A percentile compares a stretch with the other conserved stretches of the same genome.
Evolutionary conservation across 2,113 vertebrate genomes (phyloP).

Genomic region (Acrocephalus kingi): DNA sequence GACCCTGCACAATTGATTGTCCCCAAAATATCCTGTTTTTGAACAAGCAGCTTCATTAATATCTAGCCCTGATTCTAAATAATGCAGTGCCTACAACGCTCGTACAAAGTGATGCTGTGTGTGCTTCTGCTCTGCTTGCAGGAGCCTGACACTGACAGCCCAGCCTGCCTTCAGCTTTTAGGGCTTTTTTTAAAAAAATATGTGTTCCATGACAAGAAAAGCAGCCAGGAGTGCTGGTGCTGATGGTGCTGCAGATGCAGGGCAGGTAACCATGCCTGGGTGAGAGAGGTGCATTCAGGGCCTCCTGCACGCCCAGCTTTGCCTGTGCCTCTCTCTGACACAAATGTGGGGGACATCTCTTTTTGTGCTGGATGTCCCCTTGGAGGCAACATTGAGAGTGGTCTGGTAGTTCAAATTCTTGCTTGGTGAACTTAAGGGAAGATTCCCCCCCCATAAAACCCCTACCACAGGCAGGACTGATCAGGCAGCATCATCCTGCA

Average conservation of each 20-base stretch:
- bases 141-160: neutral
- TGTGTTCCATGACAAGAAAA: neutral
- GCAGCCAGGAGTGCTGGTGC: neutral
- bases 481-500: neutral
- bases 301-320: neutral
- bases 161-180: neutral
- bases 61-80: neutral
- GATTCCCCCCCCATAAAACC: neutral
- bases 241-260: neutral
- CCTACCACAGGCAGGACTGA: neutral
- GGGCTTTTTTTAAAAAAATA: neutral
- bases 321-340: neutral
- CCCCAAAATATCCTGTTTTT: conserved; percentile 34
- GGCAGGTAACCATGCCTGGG: fast-evolving
- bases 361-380: neutral
- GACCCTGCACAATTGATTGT: conserved; percentile 28
- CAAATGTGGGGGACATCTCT: neutral
- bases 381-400: neutral
- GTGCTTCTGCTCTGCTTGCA: neutral
- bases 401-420: neutral
- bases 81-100: neutral
- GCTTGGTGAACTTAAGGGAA: neutral
- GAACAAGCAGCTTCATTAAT: conserved; percentile 54
- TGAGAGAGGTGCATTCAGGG: neutral
- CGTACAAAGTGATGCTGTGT: neutral